phyloP scores from a whole-genome alignment of 2,113 vertebrate species.

The Silurus meridionalis region DNA sequence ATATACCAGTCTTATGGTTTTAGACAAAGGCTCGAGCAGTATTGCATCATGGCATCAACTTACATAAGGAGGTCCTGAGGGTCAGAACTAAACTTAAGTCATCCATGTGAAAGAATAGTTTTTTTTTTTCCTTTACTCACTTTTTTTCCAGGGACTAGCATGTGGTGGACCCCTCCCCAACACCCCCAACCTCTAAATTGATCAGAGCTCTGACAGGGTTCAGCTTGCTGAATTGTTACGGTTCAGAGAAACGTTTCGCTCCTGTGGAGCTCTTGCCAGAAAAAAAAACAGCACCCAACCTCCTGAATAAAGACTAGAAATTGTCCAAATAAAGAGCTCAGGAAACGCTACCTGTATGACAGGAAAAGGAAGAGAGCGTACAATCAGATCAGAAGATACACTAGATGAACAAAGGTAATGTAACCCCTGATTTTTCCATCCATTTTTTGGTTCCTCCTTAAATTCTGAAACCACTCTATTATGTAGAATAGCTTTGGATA shows the following conservation, averaged over 20 bases:
- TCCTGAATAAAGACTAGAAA: slow-evolving; percentile 22
- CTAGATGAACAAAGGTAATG: too few species aligned
- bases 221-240: slow-evolving; percentile 25
- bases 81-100: slow-evolving; percentile 26
- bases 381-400: slow-evolving; percentile 11
- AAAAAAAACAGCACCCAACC: slow-evolving; percentile 23
- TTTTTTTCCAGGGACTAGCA: slow-evolving; percentile 7
- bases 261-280: slow-evolving; percentile 18
- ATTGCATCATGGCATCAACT: slow-evolving; percentile 25
- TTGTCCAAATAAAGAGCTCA: slow-evolving; percentile 19
- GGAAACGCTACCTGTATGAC: slow-evolving; percentile 16
- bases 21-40: background rate
- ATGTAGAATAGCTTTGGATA: too few species aligned
- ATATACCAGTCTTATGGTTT: slow-evolving; percentile 11
- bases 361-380: slow-evolving; percentile 48
- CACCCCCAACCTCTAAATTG: slow-evolving; percentile 14
- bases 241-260: slow-evolving; percentile 21
- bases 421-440: too few species aligned
- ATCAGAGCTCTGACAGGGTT: slow-evolving; percentile 41
- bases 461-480: too few species aligned
- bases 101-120: slow-evolving; percentile 23
- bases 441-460: too few species aligned
- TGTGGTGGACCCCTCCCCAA: background rate
- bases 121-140: background rate
- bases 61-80: slow-evolving; percentile 25